A percentile compares a stretch with the other conserved stretches of the same genome.
phyloP scores from a whole-genome alignment of 2,113 vertebrate species.

The Felis catus region F.catus_Fca126_mat1.0 CM031417.1:25858501-25859000 shows the following conservation, averaged over 20 bases:
- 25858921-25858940: constrained; percentile 24
- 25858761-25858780: constrained; percentile 55
- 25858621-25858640: constrained; percentile 61
- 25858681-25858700: constrained; percentile 47
- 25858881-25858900: background rate
- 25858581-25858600: constrained; percentile 74
- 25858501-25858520: constrained; percentile 72
- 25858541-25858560: constrained; percentile 82
- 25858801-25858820: background rate
- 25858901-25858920: background rate
- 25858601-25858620: constrained; percentile 56
- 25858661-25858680: background rate
- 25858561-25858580: constrained; percentile 83
- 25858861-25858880: background rate
- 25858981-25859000: constrained; percentile 45
- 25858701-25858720: constrained; percentile 52
- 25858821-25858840: background rate
- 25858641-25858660: constrained; percentile 61
- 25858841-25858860: background rate
- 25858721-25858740: constrained; percentile 72
- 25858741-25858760: constrained; percentile 42
- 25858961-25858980: constrained; percentile 19
- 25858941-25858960: constrained; percentile 20
- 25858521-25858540: constrained; percentile 79
- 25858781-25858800: background rate